Conservation (phyloP, 2,113 vertebrate species). For the Thamnophis sirtalis region DNA sequence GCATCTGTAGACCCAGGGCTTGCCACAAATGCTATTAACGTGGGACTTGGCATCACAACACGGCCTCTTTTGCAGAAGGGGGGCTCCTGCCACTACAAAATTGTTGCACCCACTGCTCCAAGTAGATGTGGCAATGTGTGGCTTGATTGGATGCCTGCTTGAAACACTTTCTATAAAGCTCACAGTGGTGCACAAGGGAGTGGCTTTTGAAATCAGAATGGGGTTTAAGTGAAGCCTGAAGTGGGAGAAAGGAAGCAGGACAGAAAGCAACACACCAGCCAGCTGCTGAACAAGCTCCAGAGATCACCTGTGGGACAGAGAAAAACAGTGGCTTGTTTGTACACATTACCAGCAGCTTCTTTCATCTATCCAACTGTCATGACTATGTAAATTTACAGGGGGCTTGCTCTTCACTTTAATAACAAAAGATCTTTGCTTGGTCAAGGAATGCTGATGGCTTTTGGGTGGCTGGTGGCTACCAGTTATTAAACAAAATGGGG, state of each 20-base stretch:
- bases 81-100: slow-evolving; percentile 33
- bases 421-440: background rate
- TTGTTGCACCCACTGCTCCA: slow-evolving; percentile 31
- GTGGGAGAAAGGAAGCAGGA: background rate
- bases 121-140: slow-evolving; percentile 57
- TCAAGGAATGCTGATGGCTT: background rate
- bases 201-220: slow-evolving; percentile 65
- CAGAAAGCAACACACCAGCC: background rate
- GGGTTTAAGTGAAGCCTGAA: slow-evolving; percentile 55
- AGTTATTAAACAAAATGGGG: background rate
- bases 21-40: slow-evolving; percentile 44
- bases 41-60: slow-evolving; percentile 43
- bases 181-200: slow-evolving; percentile 44
- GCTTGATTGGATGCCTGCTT: slow-evolving; percentile 53
- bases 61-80: slow-evolving; percentile 55
- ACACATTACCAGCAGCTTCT: background rate
- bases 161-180: slow-evolving; percentile 52
- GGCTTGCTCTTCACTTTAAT: background rate
- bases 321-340: background rate
- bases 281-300: background rate
- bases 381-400: background rate
- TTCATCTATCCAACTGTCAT: background rate
- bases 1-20: slow-evolving; percentile 55
- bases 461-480: background rate
- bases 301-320: background rate